A percentile compares a stretch with the other conserved stretches of the same genome.
phyloP scores from a whole-genome alignment of 2,888 invertebrate genomes.

The Cistogaster globosa region DNA sequence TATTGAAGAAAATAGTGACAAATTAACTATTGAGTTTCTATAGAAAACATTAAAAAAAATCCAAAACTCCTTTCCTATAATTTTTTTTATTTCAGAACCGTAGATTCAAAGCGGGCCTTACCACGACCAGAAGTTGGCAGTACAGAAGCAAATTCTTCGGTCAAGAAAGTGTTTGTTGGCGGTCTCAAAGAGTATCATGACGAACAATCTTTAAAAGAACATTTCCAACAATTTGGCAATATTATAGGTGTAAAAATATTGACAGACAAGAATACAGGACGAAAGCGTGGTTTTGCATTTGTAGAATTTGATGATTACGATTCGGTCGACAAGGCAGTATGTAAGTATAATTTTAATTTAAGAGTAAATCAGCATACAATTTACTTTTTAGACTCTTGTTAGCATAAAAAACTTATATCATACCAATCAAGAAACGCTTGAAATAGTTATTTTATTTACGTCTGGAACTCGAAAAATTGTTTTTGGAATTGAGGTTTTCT shows the following conservation, averaged over 20 bases:
- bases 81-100: slow-evolving; percentile 73
- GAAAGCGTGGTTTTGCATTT: slow-evolving; percentile 81
- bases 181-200: slow-evolving; percentile 80
- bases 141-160: slow-evolving; percentile 74
- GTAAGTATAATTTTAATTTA: slow-evolving; percentile 72
- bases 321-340: slow-evolving; percentile 79
- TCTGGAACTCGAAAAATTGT: too few relatives aligned
- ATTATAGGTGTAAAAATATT: slow-evolving; percentile 78
- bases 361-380: too few relatives aligned
- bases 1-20: too few relatives aligned
- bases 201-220: slow-evolving; percentile 77
- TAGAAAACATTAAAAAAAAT: too few relatives aligned
- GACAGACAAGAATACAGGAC: slow-evolving; percentile 79
- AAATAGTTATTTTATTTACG: too few relatives aligned
- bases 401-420: too few relatives aligned
- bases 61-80: too few relatives aligned
- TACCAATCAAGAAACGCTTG: too few relatives aligned
- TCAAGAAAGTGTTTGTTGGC: slow-evolving; percentile 80
- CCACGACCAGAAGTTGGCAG: slow-evolving; percentile 78
- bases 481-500: too few relatives aligned
- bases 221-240: slow-evolving; percentile 79
- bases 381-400: too few relatives aligned
- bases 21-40: too few relatives aligned
- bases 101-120: slow-evolving; percentile 80
- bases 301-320: slow-evolving; percentile 79